These are phyloP conservation scores for Brevipalpus yothersi DNA, from an alignment of 1,140 invertebrate genomes.

Conservation along the genomic window DNA sequence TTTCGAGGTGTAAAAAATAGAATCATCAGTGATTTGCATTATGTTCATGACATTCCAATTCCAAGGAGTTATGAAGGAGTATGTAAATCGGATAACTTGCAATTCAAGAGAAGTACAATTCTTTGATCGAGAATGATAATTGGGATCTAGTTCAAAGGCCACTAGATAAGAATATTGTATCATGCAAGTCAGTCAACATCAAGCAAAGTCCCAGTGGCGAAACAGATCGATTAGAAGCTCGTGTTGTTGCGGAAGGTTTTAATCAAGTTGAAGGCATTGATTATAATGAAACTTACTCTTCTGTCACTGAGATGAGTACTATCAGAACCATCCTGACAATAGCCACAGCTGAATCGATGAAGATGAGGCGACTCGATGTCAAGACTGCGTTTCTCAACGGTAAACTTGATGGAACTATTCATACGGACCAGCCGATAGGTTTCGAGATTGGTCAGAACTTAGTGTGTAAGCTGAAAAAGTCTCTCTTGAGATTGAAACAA, in stretches of 20 bases:
- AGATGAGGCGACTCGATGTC: slow-evolving; percentile 17
- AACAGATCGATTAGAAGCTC: slow-evolving; percentile 18
- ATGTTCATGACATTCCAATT: background rate
- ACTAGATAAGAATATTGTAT: background rate
- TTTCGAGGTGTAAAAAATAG: background rate
- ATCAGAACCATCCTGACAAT: slow-evolving; percentile 15
- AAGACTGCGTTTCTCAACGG: slow-evolving; percentile 22
- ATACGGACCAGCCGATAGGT: slow-evolving; percentile 17
- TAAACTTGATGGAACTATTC: too few species aligned
- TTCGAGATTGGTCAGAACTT: slow-evolving; percentile 10
- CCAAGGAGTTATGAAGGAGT: background rate
- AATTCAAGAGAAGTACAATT: background rate
- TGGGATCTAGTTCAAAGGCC: background rate
- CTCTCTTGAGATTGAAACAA: slow-evolving; percentile 22
- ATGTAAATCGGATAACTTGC: background rate
- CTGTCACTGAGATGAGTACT: slow-evolving; percentile 15
- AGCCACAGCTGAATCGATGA: slow-evolving; percentile 12
- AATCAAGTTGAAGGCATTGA: slow-evolving; percentile 15
- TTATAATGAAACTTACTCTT: slow-evolving; percentile 17
- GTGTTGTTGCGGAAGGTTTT: slow-evolving; percentile 20
- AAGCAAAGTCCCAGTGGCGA: slow-evolving; percentile 11
- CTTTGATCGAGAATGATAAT: background rate
- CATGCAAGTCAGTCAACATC: slow-evolving; percentile 7
- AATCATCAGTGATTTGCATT: too few species aligned
- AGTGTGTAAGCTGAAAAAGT: slow-evolving; percentile 16